These are phyloP conservation scores for Aporophyla lueneburgensis DNA, from an alignment of 2,888 invertebrate genomes.

Conservation along the genomic window DNA sequence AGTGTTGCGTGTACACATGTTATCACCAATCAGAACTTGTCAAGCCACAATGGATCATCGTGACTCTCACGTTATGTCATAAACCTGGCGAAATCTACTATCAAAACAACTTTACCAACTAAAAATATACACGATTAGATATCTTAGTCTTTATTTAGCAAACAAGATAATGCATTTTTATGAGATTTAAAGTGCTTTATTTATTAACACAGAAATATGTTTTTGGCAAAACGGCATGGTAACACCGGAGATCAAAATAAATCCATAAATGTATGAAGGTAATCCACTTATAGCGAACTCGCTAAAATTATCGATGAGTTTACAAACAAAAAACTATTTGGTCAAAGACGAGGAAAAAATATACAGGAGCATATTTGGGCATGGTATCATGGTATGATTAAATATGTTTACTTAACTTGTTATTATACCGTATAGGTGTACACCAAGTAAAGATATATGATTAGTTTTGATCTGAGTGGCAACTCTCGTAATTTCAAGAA, in stretches of 20 bases:
- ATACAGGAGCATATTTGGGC: neutral
- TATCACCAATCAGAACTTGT: neutral
- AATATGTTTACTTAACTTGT: constrained; percentile 1
- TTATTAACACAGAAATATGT: constrained; percentile 13
- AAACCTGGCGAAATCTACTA: constrained; percentile 22
- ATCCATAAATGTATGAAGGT: constrained; percentile 11
- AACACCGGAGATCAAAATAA: constrained; percentile 8
- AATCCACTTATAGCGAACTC: constrained; percentile 17
- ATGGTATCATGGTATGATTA: neutral
- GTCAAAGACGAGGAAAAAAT: constrained; percentile 13
- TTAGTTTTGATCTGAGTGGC: no score
- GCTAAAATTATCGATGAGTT: constrained; percentile 29
- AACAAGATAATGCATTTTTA: constrained; percentile 41
- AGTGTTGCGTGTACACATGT: neutral
- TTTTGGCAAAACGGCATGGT: neutral
- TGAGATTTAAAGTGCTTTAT: constrained; percentile 12
- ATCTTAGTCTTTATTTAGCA: constrained; percentile 24
- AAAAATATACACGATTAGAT: constrained; percentile 35
- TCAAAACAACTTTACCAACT: constrained; percentile 5
- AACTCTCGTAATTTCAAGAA: no score
- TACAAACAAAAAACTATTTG: constrained; percentile 40
- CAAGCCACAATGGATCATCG: constrained; percentile 4
- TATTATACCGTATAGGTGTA: neutral
- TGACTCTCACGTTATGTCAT: constrained; percentile 12
- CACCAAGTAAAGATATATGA: neutral